These are phyloP conservation scores for Melinaea menophilus DNA, from an alignment of 2,888 invertebrate genomes.

Conservation along the genomic window DNA sequence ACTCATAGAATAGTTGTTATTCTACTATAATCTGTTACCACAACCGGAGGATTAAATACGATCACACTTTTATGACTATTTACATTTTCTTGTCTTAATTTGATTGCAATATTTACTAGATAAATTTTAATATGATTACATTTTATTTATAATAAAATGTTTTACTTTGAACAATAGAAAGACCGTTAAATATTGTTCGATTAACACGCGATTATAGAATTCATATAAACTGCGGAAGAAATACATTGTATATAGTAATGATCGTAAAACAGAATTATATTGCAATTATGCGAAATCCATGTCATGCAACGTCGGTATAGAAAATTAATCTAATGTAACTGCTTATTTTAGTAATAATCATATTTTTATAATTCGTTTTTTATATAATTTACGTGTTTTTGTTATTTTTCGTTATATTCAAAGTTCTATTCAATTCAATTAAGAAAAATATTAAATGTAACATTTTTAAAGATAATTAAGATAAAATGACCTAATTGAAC, in stretches of 20 bases:
- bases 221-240: conserved; percentile 39
- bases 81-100: not conserved
- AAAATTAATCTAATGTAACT: conserved; percentile 22
- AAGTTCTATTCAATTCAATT: no score
- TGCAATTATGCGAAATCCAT: conserved; percentile 34
- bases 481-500: not conserved
- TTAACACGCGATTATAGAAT: conserved; percentile 42
- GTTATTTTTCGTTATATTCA: no score
- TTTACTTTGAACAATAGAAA: no score
- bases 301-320: conserved; percentile 32
- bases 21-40: conserved; percentile 4
- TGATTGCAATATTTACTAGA: no score
- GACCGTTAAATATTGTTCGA: conserved; percentile 27
- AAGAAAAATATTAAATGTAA: no score
- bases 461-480: not conserved
- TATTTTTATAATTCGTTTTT: conserved; percentile 9
- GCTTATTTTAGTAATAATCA: conserved; percentile 18
- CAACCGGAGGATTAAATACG: not conserved
- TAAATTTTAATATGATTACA: no score
- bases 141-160: no score
- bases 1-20: not conserved
- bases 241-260: conserved; percentile 36
- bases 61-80: not conserved
- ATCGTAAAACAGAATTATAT: conserved; percentile 35
- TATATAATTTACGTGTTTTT: no score